phyloP scores from a whole-genome alignment of 2,888 invertebrate species.

The Tolmerus cingulatus region DNA sequence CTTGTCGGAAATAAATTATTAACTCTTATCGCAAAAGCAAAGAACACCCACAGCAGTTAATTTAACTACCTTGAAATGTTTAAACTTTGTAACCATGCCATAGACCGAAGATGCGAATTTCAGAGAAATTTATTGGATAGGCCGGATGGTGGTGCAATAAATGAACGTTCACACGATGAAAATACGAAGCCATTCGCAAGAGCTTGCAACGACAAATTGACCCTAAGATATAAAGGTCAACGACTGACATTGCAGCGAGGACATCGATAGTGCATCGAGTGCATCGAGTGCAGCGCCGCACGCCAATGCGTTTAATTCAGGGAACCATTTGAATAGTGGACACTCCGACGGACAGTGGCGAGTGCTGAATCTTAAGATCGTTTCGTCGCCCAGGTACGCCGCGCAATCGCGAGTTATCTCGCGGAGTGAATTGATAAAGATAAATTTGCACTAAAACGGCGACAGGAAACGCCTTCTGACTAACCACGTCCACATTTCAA shows the following conservation, averaged over 20 bases:
- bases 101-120: neutral
- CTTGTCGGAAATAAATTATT: neutral
- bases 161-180: neutral
- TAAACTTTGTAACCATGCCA: neutral
- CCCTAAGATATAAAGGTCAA: conserved; percentile 43
- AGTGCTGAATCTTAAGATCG: neutral
- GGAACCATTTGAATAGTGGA: neutral
- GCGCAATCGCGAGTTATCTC: neutral
- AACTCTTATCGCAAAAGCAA: conserved; percentile 1
- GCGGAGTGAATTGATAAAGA: neutral
- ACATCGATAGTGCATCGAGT: neutral
- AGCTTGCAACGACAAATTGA: conserved; percentile 1
- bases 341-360: neutral
- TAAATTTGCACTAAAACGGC: neutral
- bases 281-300: neutral
- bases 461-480: conserved; percentile 10
- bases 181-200: neutral
- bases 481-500: neutral
- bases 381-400: neutral
- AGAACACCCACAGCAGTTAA: neutral
- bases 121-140: neutral
- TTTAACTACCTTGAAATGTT: conserved; percentile 14
- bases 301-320: neutral
- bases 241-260: conserved; percentile 44
- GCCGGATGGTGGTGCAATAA: conserved; percentile 14